A percentile compares a stretch with the other conserved stretches of the same genome.
Evolutionary conservation across 2,888 invertebrate genomes (phyloP).

Genomic region (Lymantria monacha): DNA sequence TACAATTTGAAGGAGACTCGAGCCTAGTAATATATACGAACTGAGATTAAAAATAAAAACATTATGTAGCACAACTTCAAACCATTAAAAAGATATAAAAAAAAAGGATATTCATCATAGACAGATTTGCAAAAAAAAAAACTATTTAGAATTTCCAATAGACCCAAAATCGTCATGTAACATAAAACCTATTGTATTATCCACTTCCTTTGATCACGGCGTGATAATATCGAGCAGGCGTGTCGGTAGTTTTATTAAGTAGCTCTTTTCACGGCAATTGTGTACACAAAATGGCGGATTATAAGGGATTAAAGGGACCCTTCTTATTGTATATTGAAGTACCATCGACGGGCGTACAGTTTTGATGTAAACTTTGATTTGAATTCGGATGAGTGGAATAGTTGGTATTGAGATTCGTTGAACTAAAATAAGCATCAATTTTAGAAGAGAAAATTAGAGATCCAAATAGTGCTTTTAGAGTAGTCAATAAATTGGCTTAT

Average conservation of each 20-base stretch:
- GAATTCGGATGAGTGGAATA: conserved; percentile 26
- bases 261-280: conserved; percentile 77
- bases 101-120: conserved; percentile 12
- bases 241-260: conserved; percentile 52
- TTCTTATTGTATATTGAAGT: conserved; percentile 47
- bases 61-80: too few species aligned
- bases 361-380: conserved; percentile 45
- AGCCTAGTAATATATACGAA: too few species aligned
- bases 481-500: too few species aligned
- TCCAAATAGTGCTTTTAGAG: too few species aligned
- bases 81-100: background rate
- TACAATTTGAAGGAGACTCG: too few species aligned
- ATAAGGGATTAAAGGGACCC: conserved; percentile 61
- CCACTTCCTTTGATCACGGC: conserved; percentile 67
- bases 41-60: too few species aligned
- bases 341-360: conserved; percentile 30
- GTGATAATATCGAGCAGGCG: conserved; percentile 62
- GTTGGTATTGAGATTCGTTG: conserved; percentile 24
- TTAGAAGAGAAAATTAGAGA: background rate
- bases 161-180: conserved; percentile 44
- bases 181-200: conserved; percentile 63
- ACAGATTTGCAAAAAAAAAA: conserved; percentile 18
- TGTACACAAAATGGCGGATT: conserved; percentile 68
- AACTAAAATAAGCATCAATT: background rate
- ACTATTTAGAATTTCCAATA: conserved; percentile 15